Base-by-base conservation (phyloP, 1,140 invertebrate genomes). In the Adoxophyes honmai region DNA sequence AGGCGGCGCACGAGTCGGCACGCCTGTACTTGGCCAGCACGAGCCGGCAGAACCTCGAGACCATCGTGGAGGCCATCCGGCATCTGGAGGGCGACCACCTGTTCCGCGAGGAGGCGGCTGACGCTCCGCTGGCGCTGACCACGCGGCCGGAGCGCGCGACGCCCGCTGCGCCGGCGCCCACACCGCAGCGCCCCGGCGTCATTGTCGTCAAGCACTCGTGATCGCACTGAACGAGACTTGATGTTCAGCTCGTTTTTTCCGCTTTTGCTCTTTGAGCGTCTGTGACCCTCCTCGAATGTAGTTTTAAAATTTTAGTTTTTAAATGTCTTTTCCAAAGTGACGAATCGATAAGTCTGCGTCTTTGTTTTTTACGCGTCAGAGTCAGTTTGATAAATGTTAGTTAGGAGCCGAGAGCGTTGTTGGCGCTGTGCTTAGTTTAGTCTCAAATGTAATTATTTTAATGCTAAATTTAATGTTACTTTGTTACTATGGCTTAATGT, bases 21-120 rank as follows among this genome's bases (percentile, higher is more conserved):
- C 89, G 93, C 21, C 78, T 95, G 6, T 95, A 95, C 70, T 81
- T 94, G 48, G 93, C 95, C 13, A 96, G 93, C 69, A 95, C 95
- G 21, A 97, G 96, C 42, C 92, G 97, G 35, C 96, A 98, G 75
- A 99, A 98, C 82, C 90, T 99, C 59, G 97, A 99, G 81, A 99
- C 98, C 0, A 99, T 99, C 60, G 97, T 99, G 6, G 98, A 99
- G 80, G 98, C 98, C 16, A 99, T 99, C 67, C 92, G 97, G 34
- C 98, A 98, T 75, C 89, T 99, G 56, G 98, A 99, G 84, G 98
- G 98, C 5, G 96, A 98, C 81, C 95, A 97, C 81, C 86, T 97
- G 66, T 97, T 97, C 80, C 92, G 92, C 62, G 95, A 96, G 68
- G 94, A 94, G 70, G 89, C 92, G 3, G 91, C 89, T 48, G 94